A percentile compares a stretch with the other conserved stretches of the same genome.
phyloP scores from a whole-genome alignment of 2,797 vertebrate species.

The Amblyopsis hoosieri region DNA sequence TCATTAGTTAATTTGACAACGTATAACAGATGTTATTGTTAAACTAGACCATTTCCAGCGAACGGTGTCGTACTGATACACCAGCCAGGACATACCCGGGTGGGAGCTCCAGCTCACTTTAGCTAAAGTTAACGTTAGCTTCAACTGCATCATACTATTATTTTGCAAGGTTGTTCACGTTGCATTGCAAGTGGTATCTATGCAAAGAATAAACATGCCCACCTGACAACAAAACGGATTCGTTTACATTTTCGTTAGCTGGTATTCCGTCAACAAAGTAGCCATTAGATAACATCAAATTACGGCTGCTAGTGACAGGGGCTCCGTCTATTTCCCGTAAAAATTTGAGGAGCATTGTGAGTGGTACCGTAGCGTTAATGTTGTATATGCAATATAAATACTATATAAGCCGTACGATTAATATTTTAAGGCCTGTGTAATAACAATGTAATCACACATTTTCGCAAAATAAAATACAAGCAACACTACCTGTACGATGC shows the following conservation, averaged over 20 bases:
- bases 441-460: neutral
- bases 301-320: conserved; percentile 50
- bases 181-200: conserved; percentile 31
- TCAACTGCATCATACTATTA: conserved; percentile 27
- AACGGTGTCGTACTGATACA: conserved; percentile 18
- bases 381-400: conserved; percentile 16
- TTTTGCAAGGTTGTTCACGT: conserved; percentile 39
- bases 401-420: neutral
- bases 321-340: conserved; percentile 73
- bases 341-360: conserved; percentile 33
- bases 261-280: conserved; percentile 8
- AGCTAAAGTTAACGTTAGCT: conserved; percentile 52
- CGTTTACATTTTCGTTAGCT: neutral
- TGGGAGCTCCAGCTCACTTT: conserved; percentile 47
- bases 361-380: neutral
- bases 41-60: conserved; percentile 36
- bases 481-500: neutral
- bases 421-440: neutral
- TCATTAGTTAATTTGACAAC: conserved; percentile 4
- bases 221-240: neutral
- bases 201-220: neutral
- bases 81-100: conserved; percentile 38
- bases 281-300: conserved; percentile 27
- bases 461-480: neutral
- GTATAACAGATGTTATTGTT: conserved; percentile 13